These are phyloP conservation scores for Plutomurus gul DNA, from an alignment of 1,140 invertebrate species.

Conservation along the genomic window DNA sequence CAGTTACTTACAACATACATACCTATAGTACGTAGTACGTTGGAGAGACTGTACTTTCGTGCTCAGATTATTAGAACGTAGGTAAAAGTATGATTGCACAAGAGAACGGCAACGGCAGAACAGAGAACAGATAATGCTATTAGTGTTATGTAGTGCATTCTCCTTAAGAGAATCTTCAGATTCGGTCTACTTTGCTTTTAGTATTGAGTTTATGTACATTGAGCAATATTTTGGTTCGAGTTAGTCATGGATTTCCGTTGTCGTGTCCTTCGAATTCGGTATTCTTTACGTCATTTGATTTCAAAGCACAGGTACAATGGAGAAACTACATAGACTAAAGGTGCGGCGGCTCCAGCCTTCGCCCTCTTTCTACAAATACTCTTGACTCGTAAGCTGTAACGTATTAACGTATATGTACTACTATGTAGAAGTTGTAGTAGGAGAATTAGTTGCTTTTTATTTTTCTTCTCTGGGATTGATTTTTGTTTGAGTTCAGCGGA, in stretches of 20 bases:
- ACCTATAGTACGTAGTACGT: neutral
- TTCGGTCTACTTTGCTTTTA: slow-evolving; percentile 1
- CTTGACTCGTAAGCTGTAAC: too few relatives aligned
- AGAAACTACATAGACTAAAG: too few relatives aligned
- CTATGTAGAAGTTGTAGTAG: neutral
- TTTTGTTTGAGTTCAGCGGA: slow-evolving; percentile 8
- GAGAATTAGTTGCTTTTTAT: neutral
- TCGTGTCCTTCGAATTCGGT: neutral
- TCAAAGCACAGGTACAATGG: too few relatives aligned
- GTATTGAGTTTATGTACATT: neutral
- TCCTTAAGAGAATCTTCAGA: neutral
- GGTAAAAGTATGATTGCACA: too few relatives aligned
- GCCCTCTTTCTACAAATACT: too few relatives aligned
- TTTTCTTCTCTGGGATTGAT: neutral
- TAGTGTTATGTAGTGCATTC: neutral
- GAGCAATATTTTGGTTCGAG: neutral
- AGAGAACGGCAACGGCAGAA: too few relatives aligned
- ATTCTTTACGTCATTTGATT: neutral
- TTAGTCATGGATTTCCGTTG: neutral
- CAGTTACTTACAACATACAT: neutral
- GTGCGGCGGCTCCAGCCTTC: neutral
- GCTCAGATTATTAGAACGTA: neutral
- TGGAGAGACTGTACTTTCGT: neutral
- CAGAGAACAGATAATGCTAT: neutral
- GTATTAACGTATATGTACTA: too few relatives aligned